These are phyloP conservation scores for Mycetomoellerius zeteki DNA, from an alignment of 1,140 invertebrate species.

Conservation along the genomic window DNA sequence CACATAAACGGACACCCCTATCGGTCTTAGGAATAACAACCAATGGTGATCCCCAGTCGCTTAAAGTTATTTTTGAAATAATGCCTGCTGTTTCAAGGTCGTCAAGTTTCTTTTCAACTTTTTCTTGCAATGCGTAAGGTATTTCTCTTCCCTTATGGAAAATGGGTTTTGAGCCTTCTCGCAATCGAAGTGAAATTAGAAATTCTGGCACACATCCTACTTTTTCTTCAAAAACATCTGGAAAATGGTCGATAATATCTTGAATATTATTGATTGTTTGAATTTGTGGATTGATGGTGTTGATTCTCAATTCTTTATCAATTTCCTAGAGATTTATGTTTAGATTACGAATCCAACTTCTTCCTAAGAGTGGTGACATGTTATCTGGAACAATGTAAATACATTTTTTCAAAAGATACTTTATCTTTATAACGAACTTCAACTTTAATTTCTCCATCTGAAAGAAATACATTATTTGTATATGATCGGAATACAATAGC, in stretches of 20 bases:
- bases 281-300: background rate
- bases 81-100: background rate
- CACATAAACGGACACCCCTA: background rate
- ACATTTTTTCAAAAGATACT: background rate
- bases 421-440: background rate
- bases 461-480: background rate
- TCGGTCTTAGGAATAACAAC: background rate
- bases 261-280: background rate
- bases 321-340: background rate
- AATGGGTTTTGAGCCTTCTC: background rate
- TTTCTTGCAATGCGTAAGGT: background rate
- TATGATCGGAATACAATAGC: background rate
- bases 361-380: background rate
- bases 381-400: background rate
- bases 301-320: background rate
- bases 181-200: background rate
- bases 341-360: background rate
- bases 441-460: background rate
- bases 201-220: background rate
- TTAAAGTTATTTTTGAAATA: background rate
- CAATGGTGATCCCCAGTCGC: background rate
- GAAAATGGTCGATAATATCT: background rate
- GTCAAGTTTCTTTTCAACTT: background rate
- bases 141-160: background rate
- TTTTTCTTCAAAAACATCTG: background rate